Percentiles rank a stretch among this genome's conserved stretches.
These are phyloP conservation scores for Prosopocoilus inquinatus DNA, from an alignment of 2,888 invertebrate genomes.

Conservation along the genomic window DNA sequence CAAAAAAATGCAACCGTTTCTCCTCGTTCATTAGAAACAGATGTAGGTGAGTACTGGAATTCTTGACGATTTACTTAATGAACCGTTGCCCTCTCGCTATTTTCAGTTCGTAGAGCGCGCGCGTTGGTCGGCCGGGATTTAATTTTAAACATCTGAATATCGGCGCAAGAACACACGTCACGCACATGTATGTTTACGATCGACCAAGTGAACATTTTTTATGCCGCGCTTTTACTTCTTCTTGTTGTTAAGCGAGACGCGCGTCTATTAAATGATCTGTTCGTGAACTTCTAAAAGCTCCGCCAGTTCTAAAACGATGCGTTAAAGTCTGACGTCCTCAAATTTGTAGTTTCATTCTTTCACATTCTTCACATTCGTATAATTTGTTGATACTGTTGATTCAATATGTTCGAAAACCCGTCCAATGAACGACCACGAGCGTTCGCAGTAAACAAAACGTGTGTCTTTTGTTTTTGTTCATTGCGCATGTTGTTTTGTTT, in stretches of 20 bases:
- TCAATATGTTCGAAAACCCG: no score
- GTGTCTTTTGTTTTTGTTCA: no score
- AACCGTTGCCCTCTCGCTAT: conserved; percentile 43
- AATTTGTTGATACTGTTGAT: no score
- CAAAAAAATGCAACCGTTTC: background rate
- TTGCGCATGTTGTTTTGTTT: no score
- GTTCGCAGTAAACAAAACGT: no score
- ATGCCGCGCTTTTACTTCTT: background rate
- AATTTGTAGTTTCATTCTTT: no score
- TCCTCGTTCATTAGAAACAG: conserved; percentile 34
- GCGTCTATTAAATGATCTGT: background rate
- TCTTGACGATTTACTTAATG: conserved; percentile 43
- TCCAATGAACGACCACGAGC: no score
- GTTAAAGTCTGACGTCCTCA: no score
- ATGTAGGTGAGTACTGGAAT: conserved; percentile 37
- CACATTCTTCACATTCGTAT: no score
- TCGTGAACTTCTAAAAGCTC: no score
- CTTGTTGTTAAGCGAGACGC: background rate
- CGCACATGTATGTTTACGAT: conserved; percentile 26
- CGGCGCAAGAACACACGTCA: conserved; percentile 29
- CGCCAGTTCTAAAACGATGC: no score
- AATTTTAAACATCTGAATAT: conserved; percentile 42
- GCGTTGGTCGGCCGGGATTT: conserved; percentile 38
- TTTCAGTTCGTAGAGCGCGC: conserved; percentile 38
- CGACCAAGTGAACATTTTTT: conserved; percentile 18